Conservation (phyloP, 2,113 vertebrate genomes). For the Meleagris gallopavo region DNA sequence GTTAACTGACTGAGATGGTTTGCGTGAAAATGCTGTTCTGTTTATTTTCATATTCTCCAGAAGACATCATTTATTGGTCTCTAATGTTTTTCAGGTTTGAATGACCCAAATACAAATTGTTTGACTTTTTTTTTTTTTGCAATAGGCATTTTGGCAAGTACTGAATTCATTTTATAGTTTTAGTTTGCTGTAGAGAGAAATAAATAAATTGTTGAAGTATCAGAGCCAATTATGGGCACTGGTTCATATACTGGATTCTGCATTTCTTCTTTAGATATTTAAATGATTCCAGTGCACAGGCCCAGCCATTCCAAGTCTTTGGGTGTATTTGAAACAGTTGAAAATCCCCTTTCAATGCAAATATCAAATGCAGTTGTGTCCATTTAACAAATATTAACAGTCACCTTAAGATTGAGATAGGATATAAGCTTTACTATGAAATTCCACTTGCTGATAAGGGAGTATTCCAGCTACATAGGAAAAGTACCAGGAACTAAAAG, state of each 20-base stretch:
- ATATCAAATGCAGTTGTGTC: not conserved
- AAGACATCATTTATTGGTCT: slow-evolving; percentile 39
- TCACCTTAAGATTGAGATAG: not conserved
- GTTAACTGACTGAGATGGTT: not conserved
- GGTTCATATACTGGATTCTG: slow-evolving; percentile 58
- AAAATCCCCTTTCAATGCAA: slow-evolving; percentile 42
- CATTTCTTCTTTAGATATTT: slow-evolving; percentile 60
- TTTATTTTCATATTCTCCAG: slow-evolving; percentile 52
- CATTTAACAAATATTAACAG: not conserved
- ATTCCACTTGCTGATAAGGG: not conserved
- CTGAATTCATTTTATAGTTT: slow-evolving; percentile 63
- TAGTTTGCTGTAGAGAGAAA: slow-evolving; percentile 70
- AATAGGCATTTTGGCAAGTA: slow-evolving; percentile 54
- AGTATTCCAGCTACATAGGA: not conserved
- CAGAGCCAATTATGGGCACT: slow-evolving; percentile 63
- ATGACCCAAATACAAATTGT: slow-evolving; percentile 63
- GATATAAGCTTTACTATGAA: not conserved
- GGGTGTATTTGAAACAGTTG: slow-evolving; percentile 41
- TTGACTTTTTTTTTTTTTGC: slow-evolving; percentile 43
- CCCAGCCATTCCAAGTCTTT: slow-evolving; percentile 46
- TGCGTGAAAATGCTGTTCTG: not conserved
- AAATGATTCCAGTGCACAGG: slow-evolving; percentile 34
- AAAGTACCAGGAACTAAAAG: not conserved
- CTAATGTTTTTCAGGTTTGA: slow-evolving; percentile 59
- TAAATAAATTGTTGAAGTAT: slow-evolving; percentile 65